Conservation (phyloP, 2,797 vertebrate genomes). For the Carcharodon carcharias region DNA sequence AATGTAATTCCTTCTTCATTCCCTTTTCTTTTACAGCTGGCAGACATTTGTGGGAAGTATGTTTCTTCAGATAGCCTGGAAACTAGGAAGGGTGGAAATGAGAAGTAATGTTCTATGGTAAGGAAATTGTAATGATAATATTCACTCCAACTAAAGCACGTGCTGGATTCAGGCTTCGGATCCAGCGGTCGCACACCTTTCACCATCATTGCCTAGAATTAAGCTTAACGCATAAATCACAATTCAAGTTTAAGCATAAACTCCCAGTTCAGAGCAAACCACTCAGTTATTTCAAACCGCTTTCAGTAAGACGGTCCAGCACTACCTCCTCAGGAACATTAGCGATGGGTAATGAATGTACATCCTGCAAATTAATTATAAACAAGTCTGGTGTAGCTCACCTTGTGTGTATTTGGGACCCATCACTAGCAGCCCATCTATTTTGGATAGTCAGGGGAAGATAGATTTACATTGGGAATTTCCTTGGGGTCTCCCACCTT, state of each 20-base stretch:
- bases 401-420: background rate
- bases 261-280: background rate
- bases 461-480: background rate
- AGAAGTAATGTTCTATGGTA: conserved; percentile 50
- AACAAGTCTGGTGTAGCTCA: background rate
- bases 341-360: background rate
- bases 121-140: background rate
- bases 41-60: conserved; percentile 76
- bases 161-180: background rate
- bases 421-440: background rate
- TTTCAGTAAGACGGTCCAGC: background rate
- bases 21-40: conserved; percentile 67
- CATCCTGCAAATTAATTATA: background rate
- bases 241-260: background rate
- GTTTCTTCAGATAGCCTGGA: conserved; percentile 75
- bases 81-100: conserved; percentile 83
- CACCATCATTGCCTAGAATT: background rate
- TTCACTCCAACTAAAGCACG: background rate
- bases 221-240: background rate
- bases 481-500: background rate
- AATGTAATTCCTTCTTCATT: background rate
- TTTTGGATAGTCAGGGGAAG: background rate
- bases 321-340: background rate
- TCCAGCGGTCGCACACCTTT: background rate
- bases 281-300: background rate